Evolutionary conservation across 2,113 vertebrate genomes (phyloP).

Genomic region (Phoxinus phoxinus): DNA sequence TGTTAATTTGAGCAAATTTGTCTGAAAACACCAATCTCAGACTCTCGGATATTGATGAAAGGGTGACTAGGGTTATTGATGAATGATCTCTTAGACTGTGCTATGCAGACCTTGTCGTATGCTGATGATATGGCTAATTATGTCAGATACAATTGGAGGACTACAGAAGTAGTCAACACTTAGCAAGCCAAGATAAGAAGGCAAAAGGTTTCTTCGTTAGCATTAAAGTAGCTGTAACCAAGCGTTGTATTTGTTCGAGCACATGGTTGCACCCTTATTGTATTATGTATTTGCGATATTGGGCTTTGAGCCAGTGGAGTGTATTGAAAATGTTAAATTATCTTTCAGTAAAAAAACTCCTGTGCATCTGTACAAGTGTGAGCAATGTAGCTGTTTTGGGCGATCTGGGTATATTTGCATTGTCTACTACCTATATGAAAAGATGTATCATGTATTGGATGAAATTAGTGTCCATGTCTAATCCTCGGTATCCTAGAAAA

Average conservation of each 20-base stretch:
- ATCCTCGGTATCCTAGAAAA: too few species aligned
- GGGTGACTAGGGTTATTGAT: neutral
- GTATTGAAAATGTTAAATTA: too few species aligned
- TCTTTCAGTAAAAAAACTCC: too few species aligned
- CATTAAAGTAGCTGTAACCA: neutral
- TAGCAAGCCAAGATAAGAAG: neutral
- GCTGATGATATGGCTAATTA: neutral
- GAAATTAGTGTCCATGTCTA: too few species aligned
- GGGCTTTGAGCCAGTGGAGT: neutral
- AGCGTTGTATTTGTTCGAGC: neutral
- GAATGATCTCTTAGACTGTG: neutral
- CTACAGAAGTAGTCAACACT: neutral
- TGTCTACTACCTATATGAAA: too few species aligned
- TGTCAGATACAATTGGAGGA: neutral
- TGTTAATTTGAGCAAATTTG: conserved; percentile 1
- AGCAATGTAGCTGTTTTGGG: too few species aligned
- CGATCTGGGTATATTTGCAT: too few species aligned
- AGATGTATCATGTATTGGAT: too few species aligned
- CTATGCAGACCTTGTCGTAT: neutral
- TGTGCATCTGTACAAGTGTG: too few species aligned
- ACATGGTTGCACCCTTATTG: neutral
- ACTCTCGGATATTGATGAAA: conserved; percentile 6
- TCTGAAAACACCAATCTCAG: neutral
- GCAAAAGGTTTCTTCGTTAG: neutral
- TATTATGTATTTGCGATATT: neutral